Conservation (phyloP, 2,797 vertebrate genomes). For the Pseudocheirus occidentalis region DNA sequence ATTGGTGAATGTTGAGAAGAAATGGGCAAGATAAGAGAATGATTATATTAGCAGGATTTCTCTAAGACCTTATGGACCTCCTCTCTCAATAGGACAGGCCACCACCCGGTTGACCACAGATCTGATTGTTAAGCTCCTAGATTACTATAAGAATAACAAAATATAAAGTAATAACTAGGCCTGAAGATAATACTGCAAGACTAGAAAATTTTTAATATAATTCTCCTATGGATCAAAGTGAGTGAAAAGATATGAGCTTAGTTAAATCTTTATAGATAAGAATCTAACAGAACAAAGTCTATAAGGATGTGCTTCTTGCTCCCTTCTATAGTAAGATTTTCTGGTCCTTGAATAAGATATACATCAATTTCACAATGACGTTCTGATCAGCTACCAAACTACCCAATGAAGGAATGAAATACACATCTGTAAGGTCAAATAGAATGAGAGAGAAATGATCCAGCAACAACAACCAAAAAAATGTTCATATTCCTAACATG, state of each 20-base stretch:
- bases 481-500: neutral
- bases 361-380: neutral
- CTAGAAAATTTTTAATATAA: neutral
- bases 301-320: neutral
- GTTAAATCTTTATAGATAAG: neutral
- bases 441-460: neutral
- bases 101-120: neutral
- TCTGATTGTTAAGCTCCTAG: neutral
- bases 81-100: neutral
- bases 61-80: neutral
- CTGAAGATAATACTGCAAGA: neutral
- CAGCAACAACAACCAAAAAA: neutral
- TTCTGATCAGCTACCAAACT: neutral
- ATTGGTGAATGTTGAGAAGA: no score
- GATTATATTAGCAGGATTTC: neutral
- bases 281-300: neutral
- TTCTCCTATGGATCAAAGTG: neutral
- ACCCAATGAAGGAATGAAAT: neutral
- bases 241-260: neutral
- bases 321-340: neutral
- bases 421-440: neutral
- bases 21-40: neutral
- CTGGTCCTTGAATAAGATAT: neutral
- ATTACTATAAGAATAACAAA: neutral
- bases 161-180: neutral